Conservation (phyloP, 30 jellyfish, hydroid and myxozoan genomes). For the Aurelia sp. region DNA sequence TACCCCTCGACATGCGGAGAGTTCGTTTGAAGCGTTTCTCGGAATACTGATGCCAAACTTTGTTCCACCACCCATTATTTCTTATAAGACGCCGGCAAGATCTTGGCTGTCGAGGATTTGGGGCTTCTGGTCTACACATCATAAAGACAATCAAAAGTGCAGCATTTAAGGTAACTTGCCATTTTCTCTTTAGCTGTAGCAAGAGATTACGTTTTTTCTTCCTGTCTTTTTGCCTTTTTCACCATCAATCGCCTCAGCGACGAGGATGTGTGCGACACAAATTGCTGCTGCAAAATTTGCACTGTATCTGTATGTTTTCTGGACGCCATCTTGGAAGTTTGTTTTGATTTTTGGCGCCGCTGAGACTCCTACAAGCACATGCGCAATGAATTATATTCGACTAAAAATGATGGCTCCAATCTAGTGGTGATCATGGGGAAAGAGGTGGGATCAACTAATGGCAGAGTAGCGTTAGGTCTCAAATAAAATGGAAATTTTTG, state of each 20-base stretch:
- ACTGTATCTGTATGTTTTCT: too few relatives aligned
- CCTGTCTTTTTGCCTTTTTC: neutral
- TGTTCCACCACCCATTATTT: constrained; percentile 55
- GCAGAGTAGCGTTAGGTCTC: too few relatives aligned
- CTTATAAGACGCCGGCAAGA: constrained; percentile 32
- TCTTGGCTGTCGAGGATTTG: neutral
- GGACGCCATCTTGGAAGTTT: too few relatives aligned
- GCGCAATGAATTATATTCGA: too few relatives aligned
- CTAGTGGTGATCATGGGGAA: too few relatives aligned
- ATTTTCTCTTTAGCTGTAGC: neutral
- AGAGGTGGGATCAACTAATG: too few relatives aligned
- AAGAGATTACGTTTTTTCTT: neutral
- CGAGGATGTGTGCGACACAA: too few relatives aligned
- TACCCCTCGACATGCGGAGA: neutral
- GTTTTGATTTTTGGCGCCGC: too few relatives aligned
- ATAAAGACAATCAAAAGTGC: neutral
- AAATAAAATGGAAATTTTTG: too few relatives aligned
- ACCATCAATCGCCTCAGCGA: neutral
- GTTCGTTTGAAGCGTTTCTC: constrained; percentile 34
- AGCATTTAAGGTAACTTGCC: neutral
- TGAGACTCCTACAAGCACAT: too few relatives aligned
- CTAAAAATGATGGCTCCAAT: too few relatives aligned
- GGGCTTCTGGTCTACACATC: neutral
- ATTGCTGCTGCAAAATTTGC: too few relatives aligned
- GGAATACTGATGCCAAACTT: constrained; percentile 26